A percentile compares a stretch with the other conserved stretches of the same genome.
These are phyloP conservation scores for Melanotaenia duboulayi DNA, from an alignment of 2,113 vertebrate genomes.

Conservation along the genomic window DNA sequence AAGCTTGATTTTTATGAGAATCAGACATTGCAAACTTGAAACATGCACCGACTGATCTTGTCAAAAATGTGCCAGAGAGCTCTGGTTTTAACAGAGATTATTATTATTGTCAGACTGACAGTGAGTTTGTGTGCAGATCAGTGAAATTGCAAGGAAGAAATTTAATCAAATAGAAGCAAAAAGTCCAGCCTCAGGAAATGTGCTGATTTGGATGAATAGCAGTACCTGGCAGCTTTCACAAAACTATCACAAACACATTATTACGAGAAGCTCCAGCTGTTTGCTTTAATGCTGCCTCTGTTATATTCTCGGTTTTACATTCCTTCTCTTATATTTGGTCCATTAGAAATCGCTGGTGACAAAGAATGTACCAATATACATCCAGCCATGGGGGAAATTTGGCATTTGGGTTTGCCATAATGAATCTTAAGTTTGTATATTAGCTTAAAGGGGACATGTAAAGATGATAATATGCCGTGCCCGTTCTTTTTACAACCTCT, in stretches of 20 bases:
- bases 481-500: background rate
- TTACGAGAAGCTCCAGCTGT: background rate
- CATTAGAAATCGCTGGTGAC: background rate
- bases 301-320: background rate
- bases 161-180: constrained; percentile 9
- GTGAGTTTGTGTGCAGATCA: background rate
- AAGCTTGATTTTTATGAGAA: constrained; percentile 27
- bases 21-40: constrained; percentile 4
- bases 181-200: background rate
- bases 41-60: background rate
- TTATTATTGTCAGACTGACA: constrained; percentile 2
- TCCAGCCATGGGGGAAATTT: background rate
- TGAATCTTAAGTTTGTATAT: background rate
- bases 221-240: background rate
- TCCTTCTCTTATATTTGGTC: background rate
- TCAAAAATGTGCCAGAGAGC: constrained; percentile 1
- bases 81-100: background rate
- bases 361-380: background rate
- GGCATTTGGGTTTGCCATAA: too few species aligned
- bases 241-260: background rate
- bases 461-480: background rate
- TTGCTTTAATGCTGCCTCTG: background rate
- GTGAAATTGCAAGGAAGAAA: background rate
- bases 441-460: background rate
- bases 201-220: background rate